These are phyloP conservation scores for Mionectes olivaceus DNA, from an alignment of 2,797 vertebrate genomes.

Conservation along the genomic window DNA sequence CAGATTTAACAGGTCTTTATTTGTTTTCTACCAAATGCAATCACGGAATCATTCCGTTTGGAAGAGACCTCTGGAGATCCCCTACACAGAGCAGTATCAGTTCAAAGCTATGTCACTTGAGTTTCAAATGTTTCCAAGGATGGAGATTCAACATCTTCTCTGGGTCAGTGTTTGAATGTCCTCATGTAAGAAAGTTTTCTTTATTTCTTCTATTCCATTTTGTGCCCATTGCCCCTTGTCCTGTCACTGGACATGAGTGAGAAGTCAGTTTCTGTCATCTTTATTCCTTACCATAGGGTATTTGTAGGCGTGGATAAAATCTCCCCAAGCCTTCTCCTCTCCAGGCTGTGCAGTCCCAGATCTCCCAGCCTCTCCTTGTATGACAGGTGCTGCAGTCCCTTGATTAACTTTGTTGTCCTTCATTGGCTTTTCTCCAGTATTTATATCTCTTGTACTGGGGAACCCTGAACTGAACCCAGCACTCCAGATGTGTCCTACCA, in stretches of 20 bases:
- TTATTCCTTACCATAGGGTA: rapidly evolving
- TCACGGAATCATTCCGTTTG: neutral
- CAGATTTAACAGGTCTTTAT: neutral
- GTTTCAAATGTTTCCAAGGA: neutral
- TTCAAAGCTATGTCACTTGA: neutral
- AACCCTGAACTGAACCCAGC: neutral
- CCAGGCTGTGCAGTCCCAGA: neutral
- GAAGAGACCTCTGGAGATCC: neutral
- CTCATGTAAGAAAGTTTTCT: neutral
- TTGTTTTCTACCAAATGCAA: neutral
- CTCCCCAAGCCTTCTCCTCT: neutral
- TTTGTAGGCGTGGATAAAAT: neutral
- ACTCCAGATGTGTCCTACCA: neutral
- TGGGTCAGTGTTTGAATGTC: neutral
- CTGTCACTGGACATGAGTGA: neutral
- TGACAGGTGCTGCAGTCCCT: neutral
- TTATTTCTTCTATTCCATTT: neutral
- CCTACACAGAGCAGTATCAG: neutral
- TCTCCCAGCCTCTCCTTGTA: neutral
- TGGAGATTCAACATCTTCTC: neutral
- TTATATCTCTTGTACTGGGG: neutral
- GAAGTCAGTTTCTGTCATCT: neutral
- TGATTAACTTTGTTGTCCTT: neutral
- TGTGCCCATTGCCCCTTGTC: neutral
- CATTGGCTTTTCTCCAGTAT: neutral